phyloP scores from a whole-genome alignment of 2,888 invertebrate species.

The Noctua janthina region DNA sequence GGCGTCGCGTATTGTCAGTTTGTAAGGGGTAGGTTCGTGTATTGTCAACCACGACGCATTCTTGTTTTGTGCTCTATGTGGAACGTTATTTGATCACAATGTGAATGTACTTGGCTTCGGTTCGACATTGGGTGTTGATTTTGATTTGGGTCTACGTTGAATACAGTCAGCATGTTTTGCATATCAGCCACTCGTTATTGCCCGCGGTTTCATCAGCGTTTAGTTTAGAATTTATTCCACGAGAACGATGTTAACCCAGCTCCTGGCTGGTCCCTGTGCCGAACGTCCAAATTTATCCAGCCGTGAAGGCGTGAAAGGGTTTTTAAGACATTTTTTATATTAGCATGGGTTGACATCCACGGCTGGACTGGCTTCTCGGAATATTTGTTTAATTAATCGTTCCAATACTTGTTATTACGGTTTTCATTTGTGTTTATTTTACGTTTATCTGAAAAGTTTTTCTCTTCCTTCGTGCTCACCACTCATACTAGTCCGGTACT shows the following conservation, averaged over 20 bases:
- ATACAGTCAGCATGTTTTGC: background rate
- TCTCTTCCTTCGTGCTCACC: background rate
- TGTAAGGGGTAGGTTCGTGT: constrained; percentile 34
- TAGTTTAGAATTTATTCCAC: background rate
- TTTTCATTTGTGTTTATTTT: background rate
- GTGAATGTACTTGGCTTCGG: constrained; percentile 31
- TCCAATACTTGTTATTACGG: background rate
- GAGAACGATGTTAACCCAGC: background rate
- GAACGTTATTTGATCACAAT: constrained; percentile 57
- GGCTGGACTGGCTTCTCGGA: background rate
- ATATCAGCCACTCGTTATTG: background rate
- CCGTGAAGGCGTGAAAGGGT: background rate
- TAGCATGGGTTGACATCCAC: background rate
- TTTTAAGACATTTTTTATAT: background rate
- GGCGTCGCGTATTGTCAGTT: constrained; percentile 63
- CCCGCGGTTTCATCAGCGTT: background rate
- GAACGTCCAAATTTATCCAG: background rate
- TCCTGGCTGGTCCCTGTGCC: background rate
- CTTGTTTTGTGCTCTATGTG: constrained; percentile 61
- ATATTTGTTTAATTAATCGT: background rate
- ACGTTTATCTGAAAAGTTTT: background rate
- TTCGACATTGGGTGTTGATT: constrained; percentile 12
- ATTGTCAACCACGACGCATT: constrained; percentile 63
- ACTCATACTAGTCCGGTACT: background rate
- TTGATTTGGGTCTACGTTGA: background rate